A percentile compares a stretch with the other conserved stretches of the same genome.
Conservation (phyloP, 2,113 vertebrate genomes). For the Neopipo cinnamomea region DNA sequence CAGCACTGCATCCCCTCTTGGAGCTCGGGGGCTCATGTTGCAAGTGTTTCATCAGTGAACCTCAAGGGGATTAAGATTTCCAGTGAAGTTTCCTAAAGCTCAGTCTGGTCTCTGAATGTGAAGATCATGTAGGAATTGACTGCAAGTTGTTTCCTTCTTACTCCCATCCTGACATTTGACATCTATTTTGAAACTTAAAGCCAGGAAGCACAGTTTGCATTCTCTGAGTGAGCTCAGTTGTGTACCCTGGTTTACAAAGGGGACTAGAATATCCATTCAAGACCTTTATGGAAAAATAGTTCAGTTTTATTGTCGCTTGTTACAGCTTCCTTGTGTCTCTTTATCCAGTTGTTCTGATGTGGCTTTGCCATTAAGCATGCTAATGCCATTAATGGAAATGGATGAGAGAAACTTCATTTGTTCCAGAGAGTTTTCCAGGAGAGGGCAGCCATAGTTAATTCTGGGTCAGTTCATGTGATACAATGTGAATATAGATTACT, state of each 20-base stretch:
- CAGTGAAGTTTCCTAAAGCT: background rate
- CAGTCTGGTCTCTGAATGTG: background rate
- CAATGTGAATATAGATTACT: constrained; percentile 18
- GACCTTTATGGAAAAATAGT: background rate
- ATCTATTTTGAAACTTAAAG: background rate
- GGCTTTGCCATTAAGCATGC: background rate
- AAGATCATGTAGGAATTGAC: background rate
- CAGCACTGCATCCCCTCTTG: background rate
- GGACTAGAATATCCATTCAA: background rate
- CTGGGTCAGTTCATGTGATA: constrained; percentile 9
- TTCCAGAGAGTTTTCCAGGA: constrained; percentile 39
- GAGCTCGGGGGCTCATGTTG: rapidly evolving
- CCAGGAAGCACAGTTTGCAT: background rate
- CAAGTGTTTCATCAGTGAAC: background rate
- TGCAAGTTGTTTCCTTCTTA: background rate
- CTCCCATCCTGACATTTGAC: background rate
- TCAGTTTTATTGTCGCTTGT: rapidly evolving
- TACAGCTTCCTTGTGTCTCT: background rate
- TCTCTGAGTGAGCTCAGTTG: background rate
- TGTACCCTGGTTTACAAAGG: background rate
- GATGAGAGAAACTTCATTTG: constrained; percentile 27
- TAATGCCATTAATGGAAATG: constrained; percentile 21
- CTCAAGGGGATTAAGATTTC: background rate
- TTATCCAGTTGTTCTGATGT: background rate
- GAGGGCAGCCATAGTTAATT: constrained; percentile 59